phyloP scores from a whole-genome alignment of 2,113 vertebrate genomes.

The Arenaria interpres region DNA sequence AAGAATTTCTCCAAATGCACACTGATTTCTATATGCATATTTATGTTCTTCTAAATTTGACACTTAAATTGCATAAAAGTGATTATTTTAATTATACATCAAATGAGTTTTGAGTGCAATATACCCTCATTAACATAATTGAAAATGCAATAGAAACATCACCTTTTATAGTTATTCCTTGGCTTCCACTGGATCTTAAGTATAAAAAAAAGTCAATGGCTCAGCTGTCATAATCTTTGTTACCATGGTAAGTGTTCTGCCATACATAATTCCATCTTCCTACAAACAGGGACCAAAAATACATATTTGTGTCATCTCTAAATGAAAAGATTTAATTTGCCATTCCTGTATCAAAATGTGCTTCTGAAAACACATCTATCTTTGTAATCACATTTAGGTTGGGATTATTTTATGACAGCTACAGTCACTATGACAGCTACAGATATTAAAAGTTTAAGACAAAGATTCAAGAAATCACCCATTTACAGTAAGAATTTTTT shows the following conservation, averaged over 20 bases:
- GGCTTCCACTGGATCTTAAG: background rate
- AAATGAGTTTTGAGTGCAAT: background rate
- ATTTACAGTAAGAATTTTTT: background rate
- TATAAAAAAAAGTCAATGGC: background rate
- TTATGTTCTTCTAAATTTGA: background rate
- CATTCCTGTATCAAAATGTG: background rate
- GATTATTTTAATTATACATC: background rate
- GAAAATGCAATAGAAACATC: background rate
- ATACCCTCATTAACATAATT: background rate
- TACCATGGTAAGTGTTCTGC: constrained; percentile 21
- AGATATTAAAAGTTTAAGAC: background rate
- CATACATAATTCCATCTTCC: constrained; percentile 4
- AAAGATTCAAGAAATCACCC: background rate
- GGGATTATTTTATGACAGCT: background rate
- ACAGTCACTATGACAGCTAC: background rate
- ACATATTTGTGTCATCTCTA: background rate
- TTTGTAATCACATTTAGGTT: background rate
- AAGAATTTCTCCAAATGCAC: background rate
- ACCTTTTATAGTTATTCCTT: background rate
- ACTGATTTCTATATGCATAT: background rate
- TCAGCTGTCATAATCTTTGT: background rate
- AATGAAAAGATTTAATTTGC: background rate
- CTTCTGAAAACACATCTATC: background rate
- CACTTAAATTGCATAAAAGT: background rate
- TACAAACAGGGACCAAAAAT: constrained; percentile 22